A percentile compares a stretch with the other conserved stretches of the same genome.
phyloP scores from a whole-genome alignment of 2,113 vertebrate genomes.

The Sterrhoptilus dennistouni region DNA sequence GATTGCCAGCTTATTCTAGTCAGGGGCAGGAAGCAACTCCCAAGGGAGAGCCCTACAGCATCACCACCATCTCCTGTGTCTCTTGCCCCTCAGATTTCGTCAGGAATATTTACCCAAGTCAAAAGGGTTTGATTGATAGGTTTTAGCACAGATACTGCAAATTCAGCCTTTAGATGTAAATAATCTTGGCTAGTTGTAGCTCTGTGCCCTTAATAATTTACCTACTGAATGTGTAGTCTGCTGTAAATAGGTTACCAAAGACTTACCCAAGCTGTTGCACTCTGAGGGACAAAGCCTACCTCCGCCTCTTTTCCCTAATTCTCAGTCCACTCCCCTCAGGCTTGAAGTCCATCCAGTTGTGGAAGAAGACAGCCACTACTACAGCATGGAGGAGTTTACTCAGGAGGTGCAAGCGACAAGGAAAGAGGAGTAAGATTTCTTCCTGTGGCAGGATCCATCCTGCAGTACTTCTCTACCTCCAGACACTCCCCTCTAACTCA shows the following conservation, averaged over 20 bases:
- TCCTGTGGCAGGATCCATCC: not conserved
- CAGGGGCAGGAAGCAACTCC: not conserved
- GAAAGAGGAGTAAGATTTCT: not conserved
- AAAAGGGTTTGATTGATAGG: not conserved
- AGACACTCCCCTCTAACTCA: too few species aligned
- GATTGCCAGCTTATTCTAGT: not conserved
- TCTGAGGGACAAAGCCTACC: not conserved
- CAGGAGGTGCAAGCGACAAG: fast-evolving
- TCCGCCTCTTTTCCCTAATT: not conserved
- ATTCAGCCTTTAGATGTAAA: not conserved
- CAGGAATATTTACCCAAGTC: not conserved
- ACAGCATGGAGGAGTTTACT: not conserved
- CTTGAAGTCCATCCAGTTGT: not conserved
- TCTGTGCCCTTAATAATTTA: not conserved
- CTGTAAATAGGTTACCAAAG: not conserved
- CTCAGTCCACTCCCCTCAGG: not conserved
- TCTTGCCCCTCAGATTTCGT: not conserved
- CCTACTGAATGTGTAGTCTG: not conserved
- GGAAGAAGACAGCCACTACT: not conserved
- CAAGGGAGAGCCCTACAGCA: not conserved
- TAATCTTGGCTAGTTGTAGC: fast-evolving
- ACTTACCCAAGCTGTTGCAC: not conserved
- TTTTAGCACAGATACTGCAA: not conserved
- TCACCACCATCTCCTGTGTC: not conserved
- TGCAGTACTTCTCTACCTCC: not conserved